Evolutionary conservation across 2,113 vertebrate genomes (phyloP).

Genomic region (Oxyruncus cristatus): DNA sequence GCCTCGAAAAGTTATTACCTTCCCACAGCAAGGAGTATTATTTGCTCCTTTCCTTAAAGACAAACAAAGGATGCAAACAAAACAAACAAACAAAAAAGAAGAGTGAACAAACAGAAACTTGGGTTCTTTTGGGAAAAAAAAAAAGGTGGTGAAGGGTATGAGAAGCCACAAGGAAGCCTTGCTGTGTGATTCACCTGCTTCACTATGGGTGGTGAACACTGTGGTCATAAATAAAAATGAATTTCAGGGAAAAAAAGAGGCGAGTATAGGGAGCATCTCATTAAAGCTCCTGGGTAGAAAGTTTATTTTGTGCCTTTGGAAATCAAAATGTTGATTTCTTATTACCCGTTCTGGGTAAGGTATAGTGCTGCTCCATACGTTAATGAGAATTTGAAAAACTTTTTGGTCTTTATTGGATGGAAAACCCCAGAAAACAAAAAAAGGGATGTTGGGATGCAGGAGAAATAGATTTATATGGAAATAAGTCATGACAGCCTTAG

Average conservation of each 20-base stretch:
- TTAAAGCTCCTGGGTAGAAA: neutral
- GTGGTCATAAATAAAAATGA: neutral
- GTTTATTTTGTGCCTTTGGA: neutral
- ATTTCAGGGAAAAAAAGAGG: neutral
- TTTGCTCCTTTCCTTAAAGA: neutral
- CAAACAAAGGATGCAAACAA: neutral
- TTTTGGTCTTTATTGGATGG: neutral
- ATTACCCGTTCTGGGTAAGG: neutral
- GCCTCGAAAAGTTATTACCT: neutral
- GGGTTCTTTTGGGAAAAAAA: neutral
- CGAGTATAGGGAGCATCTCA: accelerated
- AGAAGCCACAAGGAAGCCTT: neutral
- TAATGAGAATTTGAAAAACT: neutral
- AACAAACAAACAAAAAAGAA: neutral
- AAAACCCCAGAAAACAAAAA: neutral
- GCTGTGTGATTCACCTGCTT: neutral
- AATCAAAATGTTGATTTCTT: neutral
- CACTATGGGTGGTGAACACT: neutral
- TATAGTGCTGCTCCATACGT: neutral
- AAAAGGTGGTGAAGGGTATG: neutral
- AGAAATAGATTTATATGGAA: neutral
- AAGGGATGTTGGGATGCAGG: neutral
- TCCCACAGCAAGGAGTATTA: neutral
- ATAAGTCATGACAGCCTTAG: neutral
- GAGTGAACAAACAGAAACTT: neutral